A percentile compares a stretch with the other conserved stretches of the same genome.
Evolutionary conservation across 2,113 vertebrate genomes (phyloP).

Genomic region (Elephas maximus): DNA sequence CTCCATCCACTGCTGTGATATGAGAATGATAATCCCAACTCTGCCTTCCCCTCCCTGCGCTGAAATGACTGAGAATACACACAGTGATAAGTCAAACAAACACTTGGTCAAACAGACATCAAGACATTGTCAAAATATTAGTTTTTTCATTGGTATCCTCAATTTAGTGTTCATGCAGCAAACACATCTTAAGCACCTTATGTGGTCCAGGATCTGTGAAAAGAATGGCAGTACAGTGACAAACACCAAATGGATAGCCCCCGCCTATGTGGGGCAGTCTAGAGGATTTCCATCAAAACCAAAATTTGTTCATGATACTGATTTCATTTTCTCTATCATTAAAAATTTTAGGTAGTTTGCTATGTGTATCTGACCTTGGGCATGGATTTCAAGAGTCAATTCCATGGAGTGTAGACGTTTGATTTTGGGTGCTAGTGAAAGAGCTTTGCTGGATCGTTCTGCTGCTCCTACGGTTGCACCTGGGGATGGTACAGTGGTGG

Average conservation of each 20-base stretch:
- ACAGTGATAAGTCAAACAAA: neutral
- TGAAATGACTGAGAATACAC: neutral
- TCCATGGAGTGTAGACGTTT: neutral
- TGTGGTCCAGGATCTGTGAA: too few species aligned
- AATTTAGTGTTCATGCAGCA: neutral
- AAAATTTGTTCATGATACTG: neutral
- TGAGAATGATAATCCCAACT: neutral
- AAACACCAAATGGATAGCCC: neutral
- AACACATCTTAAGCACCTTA: neutral
- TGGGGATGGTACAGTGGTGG: neutral
- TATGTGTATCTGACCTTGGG: neutral
- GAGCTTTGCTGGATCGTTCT: neutral
- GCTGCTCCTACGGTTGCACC: neutral
- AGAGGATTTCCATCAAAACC: neutral
- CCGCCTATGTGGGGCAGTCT: neutral
- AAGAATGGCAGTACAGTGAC: too few species aligned
- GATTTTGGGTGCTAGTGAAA: neutral
- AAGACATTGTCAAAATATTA: neutral
- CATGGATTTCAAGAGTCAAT: neutral
- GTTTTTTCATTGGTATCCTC: neutral
- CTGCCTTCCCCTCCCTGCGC: neutral
- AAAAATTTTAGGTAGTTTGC: neutral
- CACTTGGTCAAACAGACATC: neutral
- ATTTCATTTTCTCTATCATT: neutral
- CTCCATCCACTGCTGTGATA: neutral